phyloP scores from a whole-genome alignment of 2,888 invertebrate genomes.

The Melipona beecheii region DNA sequence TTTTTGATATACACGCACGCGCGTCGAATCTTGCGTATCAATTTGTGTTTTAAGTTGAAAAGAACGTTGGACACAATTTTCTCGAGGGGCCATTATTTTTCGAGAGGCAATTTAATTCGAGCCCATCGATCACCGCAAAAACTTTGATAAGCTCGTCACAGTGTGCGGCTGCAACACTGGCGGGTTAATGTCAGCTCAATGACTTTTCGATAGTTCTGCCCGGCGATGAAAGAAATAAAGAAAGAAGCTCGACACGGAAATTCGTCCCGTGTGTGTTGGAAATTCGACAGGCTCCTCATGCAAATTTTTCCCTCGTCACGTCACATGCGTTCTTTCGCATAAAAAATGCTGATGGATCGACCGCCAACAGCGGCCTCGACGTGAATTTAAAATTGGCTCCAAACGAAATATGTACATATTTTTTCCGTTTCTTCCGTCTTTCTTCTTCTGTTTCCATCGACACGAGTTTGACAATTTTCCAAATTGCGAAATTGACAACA shows the following conservation, averaged over 20 bases:
- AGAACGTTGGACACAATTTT: not conserved
- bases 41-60: not conserved
- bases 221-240: slow-evolving; percentile 57
- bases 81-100: slow-evolving; percentile 7
- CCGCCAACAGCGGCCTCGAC: not conserved
- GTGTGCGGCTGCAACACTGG: slow-evolving; percentile 46
- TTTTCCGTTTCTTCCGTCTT: not conserved
- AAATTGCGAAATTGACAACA: too few relatives aligned
- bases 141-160: slow-evolving; percentile 67
- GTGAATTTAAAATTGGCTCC: too few relatives aligned
- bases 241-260: too few relatives aligned
- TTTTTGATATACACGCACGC: not conserved
- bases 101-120: slow-evolving; percentile 24
- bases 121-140: slow-evolving; percentile 75
- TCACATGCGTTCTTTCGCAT: slow-evolving; percentile 78
- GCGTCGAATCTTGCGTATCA: too few relatives aligned
- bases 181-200: slow-evolving; percentile 80
- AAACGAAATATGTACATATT: too few relatives aligned
- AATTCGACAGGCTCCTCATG: slow-evolving; percentile 73
- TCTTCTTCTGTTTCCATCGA: not conserved
- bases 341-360: slow-evolving; percentile 74
- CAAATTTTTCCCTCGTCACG: slow-evolving; percentile 83
- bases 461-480: not conserved
- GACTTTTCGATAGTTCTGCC: slow-evolving; percentile 82
- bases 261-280: slow-evolving; percentile 68